Evolutionary conservation across 2,888 invertebrate genomes (phyloP), one percentile per base, ranked within the genome.

Genomic region (Erebia epiphron): DNA sequence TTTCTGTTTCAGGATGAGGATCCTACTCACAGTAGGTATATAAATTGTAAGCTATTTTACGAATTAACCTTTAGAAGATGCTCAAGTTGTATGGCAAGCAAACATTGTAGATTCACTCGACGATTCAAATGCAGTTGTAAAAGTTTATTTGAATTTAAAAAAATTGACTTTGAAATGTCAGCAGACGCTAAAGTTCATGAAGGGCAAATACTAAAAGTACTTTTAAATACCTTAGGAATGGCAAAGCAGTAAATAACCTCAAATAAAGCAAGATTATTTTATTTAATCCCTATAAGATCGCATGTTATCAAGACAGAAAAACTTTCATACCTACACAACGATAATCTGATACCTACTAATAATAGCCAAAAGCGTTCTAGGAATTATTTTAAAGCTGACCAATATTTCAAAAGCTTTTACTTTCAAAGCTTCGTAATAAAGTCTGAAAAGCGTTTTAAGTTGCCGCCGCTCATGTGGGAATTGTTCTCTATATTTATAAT

Each of bases 391-490:
- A 62, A 46, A 62, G 62, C 49, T 49, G 62, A 62, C 62, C 21
- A 62, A 62, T 46, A 62, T 62, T 62, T 62, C 62, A 62, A 49
- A 46, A 46, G 62, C 46, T 62, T 49, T 62, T 62, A 62, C 60
- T 62, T 62, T 62, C 18, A 57, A 66, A 57, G 65, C 65, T 43
- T 65, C 21, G 66, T 65, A 43, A 54, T 54, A 56, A 65, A 65
- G 52, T 56, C 41, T 66, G 41, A 35, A 65, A 65, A 54, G 66
- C 46, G 56, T 74, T 76, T 73, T 62, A 62, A 62, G 62, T 62
- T 46, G 49, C 62, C 62, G 49, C 62, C 62, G 62, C 62, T 18
- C 18, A 18, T 43, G 57, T 54, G 66, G 41, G 66, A 56, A 57
- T 66, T 21, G 66, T 56, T 66, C 65, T 66, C 43, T 66, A 41